Conservation (phyloP, 2,888 invertebrate species). For the Coelogynopora nodosa region DNA sequence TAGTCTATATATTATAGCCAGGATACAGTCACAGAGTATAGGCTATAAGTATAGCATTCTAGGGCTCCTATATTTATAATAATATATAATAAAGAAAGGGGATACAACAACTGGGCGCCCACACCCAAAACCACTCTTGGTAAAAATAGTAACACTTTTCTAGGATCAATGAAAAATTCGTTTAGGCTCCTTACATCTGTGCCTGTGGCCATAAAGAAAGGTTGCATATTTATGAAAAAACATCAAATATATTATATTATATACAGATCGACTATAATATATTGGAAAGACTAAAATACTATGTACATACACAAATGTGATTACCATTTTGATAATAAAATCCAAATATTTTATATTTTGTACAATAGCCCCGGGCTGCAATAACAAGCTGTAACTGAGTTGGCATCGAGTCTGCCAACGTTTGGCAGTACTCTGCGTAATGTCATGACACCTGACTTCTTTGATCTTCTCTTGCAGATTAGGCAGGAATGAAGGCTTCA, state of each 20-base stretch:
- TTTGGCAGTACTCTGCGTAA: conserved; percentile 1
- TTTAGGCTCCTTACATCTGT: too few species aligned
- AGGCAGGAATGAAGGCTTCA: neutral
- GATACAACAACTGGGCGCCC: too few species aligned
- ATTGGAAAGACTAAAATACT: neutral
- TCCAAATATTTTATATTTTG: neutral
- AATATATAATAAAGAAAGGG: too few species aligned
- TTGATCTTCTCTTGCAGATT: conserved; percentile 20
- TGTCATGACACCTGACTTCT: neutral
- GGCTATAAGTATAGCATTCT: too few species aligned
- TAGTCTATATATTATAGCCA: too few species aligned
- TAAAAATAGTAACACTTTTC: too few species aligned
- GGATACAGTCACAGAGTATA: too few species aligned
- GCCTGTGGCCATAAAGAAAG: conserved; percentile 9
- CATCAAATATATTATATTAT: neutral
- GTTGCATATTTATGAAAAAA: conserved; percentile 9
- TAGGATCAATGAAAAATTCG: too few species aligned
- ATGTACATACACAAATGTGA: neutral
- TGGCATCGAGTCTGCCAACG: neutral
- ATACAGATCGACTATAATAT: neutral
- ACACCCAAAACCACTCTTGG: too few species aligned
- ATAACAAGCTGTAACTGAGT: neutral
- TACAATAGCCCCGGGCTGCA: neutral
- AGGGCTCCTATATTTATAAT: too few species aligned
- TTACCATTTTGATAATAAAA: neutral